Evolutionary conservation across 2,113 vertebrate species (phyloP), one percentile per base, ranked within the genome.

Genomic region (Rhodinocichla rosea): DNA sequence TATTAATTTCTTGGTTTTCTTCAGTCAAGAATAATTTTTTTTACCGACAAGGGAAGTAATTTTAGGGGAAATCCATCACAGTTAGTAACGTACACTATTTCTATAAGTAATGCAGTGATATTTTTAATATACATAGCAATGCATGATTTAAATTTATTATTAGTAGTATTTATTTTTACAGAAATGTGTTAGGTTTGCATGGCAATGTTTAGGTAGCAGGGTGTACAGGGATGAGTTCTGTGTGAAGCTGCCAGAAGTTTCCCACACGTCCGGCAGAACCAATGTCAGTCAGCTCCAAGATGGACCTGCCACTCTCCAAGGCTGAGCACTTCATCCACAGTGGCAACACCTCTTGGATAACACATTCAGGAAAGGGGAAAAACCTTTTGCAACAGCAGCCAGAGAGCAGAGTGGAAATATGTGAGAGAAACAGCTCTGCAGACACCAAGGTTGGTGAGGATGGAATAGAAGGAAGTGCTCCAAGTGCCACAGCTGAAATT

Each of bases 221-320:
- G 2, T 53, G 13, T 53, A 27, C 17, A 26, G 23, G 17, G 12
- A 8, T 52, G 32, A 26, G 21, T 30, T 52, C 69, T 47, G 39
- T 68, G 20, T 45, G n/a, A 68, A 82, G 10, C 45, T 26, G 7
- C 22, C 22, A 52, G 33, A 44, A 67, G 22, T 13, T 59, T 81
- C 23, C 33, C 22, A 22, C 37, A 19, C 0, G 0, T 59, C 27
- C 1, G 0, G 10, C 32, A 23, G 44, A 73, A 52, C 27, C 22
- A 37, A 16, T 20, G 27, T 3, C 39, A 20, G 20, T 56, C 6
- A 4, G 22, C 39, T 59, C 45, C 62, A 45, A 18, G 33, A n/a
- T 4, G 8, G 13, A 68, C 13, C 52, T 45, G 53, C 8, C 39
- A 8, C 15, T 45, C 6, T 37, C 52, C 60, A 52, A 39, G 45